Evolutionary conservation across 2,888 invertebrate species (phyloP), one percentile per base, ranked within the genome.

Genomic region (Pseudococcus viburni): DNA sequence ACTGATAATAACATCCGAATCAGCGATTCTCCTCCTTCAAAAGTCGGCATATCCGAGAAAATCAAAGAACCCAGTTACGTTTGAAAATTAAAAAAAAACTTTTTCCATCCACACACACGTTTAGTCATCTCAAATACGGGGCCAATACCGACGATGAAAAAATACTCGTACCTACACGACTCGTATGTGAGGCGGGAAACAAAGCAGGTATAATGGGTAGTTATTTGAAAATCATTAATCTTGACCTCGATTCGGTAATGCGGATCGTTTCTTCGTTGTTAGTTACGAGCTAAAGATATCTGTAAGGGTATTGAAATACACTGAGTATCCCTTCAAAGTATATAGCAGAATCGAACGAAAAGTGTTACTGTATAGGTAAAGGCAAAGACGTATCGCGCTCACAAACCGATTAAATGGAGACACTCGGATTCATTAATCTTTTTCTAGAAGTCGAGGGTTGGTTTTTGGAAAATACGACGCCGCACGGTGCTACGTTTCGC

Each of bases 171-270:
- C 64, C 22, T 64, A 64, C 64, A 22, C 22, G 64, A 73, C 33
- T 73, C 48, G 86, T 68, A 42, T 9, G 9, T 73, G 42, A 46
- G 73, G 22, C 68, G 68, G 15, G 86, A 86, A 86, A 86, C 86
- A 86, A 86, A 86, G 77, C 86, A 86, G 86, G 86, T 86, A 86
- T 86, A 86, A 86, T 86, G 46, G 86, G 68, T 51, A 64, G 86
- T 86, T 86, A 86, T 86, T 86, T 86, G 86, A 86, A 86, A 86
- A 64, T 86, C 86, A 86, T 86, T 86, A 77, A 86, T 86, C 86
- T 86, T 68, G 86, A 86, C 86, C 73, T 73, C 73, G 46, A 86
- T 86, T 86, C 48, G 64, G 73, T 86, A 73, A 86, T 73, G 73
- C 80, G 80, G 80, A 83, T 83, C 80, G 46, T 83, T 68, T 46